phyloP scores from a whole-genome alignment of 1,140 invertebrate species.

The Drosophila tristis region DNA sequence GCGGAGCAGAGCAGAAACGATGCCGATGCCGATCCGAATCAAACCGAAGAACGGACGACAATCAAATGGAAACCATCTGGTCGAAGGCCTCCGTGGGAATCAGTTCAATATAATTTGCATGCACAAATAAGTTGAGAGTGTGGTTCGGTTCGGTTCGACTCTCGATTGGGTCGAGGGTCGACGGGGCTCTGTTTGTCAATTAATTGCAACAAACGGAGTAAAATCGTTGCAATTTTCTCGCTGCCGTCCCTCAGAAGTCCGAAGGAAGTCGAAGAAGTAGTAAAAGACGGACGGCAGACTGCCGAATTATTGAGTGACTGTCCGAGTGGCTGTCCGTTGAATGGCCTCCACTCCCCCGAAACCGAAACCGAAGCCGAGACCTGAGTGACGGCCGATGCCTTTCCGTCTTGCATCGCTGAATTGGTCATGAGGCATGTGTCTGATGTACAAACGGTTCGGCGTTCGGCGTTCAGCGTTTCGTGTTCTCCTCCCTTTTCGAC shows the following conservation, averaged over 20 bases:
- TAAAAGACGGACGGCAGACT: constrained; percentile 60
- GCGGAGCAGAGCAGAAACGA: constrained; percentile 23
- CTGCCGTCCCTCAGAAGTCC: constrained; percentile 41
- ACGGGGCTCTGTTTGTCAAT: constrained; percentile 69
- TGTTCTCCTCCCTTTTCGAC: constrained; percentile 49
- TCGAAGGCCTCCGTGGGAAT: constrained; percentile 73
- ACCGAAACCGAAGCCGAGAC: constrained; percentile 11
- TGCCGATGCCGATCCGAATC: constrained; percentile 53
- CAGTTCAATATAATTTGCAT: constrained; percentile 81
- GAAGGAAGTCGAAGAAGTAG: constrained; percentile 39
- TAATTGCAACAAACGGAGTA: constrained; percentile 72
- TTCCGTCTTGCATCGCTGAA: constrained; percentile 75
- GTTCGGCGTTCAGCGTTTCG: constrained; percentile 3
- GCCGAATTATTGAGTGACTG: constrained; percentile 76
- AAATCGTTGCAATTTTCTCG: constrained; percentile 80
- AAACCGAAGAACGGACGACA: constrained; percentile 48
- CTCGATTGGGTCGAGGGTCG: constrained; percentile 37
- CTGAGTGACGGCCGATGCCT: constrained; percentile 53
- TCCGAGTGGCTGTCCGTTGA: constrained; percentile 41
- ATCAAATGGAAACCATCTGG: constrained; percentile 82
- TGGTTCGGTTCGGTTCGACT: constrained; percentile 26
- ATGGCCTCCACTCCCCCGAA: not conserved
- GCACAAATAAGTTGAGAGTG: constrained; percentile 60
- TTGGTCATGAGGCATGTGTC: constrained; percentile 54
- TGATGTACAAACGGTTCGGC: constrained; percentile 14